Percentiles rank a stretch among this genome's conserved stretches.
phyloP scores from a whole-genome alignment of 92 coral and sea anemone genomes.

The Phenganax stokvisi region DNA sequence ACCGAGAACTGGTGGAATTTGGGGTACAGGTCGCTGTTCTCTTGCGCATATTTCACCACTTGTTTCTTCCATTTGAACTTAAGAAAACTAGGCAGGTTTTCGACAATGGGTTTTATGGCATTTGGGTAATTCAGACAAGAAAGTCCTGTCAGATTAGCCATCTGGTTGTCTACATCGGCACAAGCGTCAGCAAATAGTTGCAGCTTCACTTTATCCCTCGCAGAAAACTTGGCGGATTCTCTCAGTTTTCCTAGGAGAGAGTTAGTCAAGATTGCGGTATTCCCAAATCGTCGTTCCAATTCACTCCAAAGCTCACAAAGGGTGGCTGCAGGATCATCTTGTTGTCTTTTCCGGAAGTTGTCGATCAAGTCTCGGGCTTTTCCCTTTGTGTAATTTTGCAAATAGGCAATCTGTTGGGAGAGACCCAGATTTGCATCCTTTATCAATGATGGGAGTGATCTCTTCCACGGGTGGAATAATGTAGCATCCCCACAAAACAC shows the following conservation, averaged over 20 bases:
- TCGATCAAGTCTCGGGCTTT: conserved; percentile 35
- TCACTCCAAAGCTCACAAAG: conserved; percentile 42
- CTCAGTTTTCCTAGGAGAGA: conserved; percentile 12
- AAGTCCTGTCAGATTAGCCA: neutral
- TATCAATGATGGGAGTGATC: conserved; percentile 48
- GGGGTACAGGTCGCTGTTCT: conserved; percentile 44
- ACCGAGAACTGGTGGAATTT: conserved; percentile 15
- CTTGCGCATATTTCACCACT: conserved; percentile 36
- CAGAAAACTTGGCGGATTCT: conserved; percentile 23
- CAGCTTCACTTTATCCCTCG: neutral
- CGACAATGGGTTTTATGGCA: neutral
- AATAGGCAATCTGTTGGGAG: conserved; percentile 34
- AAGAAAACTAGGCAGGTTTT: conserved; percentile 20
- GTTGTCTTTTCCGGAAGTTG: conserved; percentile 40
- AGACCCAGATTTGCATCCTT: conserved; percentile 38
- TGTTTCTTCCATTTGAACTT: conserved; percentile 43
- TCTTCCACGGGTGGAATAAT: conserved; percentile 53
- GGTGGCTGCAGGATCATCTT: conserved; percentile 19
- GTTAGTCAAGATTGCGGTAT: conserved; percentile 19
- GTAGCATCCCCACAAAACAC: conserved; percentile 46
- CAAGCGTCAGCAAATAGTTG: too few species aligned
- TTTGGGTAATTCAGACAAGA: neutral
- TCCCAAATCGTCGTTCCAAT: conserved; percentile 43
- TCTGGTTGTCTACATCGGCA: neutral
- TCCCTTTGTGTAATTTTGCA: conserved; percentile 27